Evolutionary conservation across 1,140 invertebrate genomes (phyloP).

Genomic region (Drosophila oshimai): DNA sequence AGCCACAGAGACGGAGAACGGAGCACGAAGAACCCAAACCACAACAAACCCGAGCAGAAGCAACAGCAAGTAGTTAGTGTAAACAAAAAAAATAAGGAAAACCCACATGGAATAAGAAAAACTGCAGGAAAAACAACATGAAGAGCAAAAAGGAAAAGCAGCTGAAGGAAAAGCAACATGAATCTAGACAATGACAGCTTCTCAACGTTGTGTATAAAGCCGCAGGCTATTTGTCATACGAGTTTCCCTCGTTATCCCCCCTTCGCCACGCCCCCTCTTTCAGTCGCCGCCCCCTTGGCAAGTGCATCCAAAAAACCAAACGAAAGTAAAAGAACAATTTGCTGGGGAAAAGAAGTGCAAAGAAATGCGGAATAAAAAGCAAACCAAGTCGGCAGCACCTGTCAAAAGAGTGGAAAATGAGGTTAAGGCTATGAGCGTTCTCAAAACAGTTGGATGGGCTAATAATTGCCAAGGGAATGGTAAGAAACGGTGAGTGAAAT

Average conservation of each 20-base stretch:
- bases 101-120: conserved; percentile 10
- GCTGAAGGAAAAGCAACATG: conserved; percentile 43
- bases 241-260: conserved; percentile 45
- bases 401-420: conserved; percentile 36
- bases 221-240: conserved; percentile 62
- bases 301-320: conserved; percentile 14
- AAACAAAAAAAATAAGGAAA: conserved; percentile 24
- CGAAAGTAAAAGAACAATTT: conserved; percentile 39
- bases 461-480: conserved; percentile 10
- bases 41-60: conserved; percentile 35
- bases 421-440: conserved; percentile 31
- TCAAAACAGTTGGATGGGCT: not conserved
- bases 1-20: not conserved
- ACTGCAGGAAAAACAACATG: conserved; percentile 29
- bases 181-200: conserved; percentile 65
- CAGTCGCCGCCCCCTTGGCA: not conserved
- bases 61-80: conserved; percentile 44
- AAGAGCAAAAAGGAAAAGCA: conserved; percentile 17
- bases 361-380: conserved; percentile 14
- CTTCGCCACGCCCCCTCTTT: too few relatives aligned
- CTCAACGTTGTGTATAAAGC: conserved; percentile 61
- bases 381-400: conserved; percentile 32
- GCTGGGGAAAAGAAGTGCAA: not conserved
- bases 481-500: not conserved
- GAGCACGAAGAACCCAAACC: conserved; percentile 7